These are phyloP conservation scores for Campylorhamphus procurvoides DNA, from an alignment of 2,113 vertebrate genomes.

Conservation along the genomic window DNA sequence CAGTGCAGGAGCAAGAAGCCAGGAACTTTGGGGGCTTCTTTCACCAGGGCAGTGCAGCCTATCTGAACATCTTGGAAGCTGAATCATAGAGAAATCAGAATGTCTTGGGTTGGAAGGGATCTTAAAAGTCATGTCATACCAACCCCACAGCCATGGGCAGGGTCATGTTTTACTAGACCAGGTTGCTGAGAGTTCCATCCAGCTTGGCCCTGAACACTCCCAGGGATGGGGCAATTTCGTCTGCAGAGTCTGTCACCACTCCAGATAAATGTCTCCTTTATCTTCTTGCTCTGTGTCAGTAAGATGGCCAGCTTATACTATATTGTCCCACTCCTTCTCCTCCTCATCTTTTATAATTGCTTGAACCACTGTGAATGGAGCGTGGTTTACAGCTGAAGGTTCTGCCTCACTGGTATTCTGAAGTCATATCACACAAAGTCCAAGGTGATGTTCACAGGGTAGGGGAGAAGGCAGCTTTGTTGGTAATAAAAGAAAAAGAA, in stretches of 20 bases:
- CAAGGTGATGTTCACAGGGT: background rate
- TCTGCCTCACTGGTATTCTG: background rate
- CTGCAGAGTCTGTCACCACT: background rate
- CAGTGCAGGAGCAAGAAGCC: background rate
- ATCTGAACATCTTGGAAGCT: background rate
- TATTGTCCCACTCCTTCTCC: background rate
- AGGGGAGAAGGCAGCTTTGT: background rate
- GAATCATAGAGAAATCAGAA: background rate
- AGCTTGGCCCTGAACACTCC: background rate
- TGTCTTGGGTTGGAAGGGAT: background rate
- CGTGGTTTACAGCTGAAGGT: background rate
- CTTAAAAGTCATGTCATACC: background rate
- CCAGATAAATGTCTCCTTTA: background rate
- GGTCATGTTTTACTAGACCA: background rate
- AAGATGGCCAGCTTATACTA: background rate
- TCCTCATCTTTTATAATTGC: background rate
- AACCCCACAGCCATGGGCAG: accelerated
- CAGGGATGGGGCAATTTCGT: background rate
- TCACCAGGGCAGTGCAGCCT: background rate
- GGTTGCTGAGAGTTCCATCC: background rate
- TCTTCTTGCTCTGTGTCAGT: background rate
- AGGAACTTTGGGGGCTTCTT: background rate
- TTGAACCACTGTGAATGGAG: background rate
- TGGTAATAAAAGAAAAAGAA: background rate
- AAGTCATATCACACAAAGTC: background rate